phyloP scores from a whole-genome alignment of 2,113 vertebrate species.

The Lanius ludovicianus region DNA sequence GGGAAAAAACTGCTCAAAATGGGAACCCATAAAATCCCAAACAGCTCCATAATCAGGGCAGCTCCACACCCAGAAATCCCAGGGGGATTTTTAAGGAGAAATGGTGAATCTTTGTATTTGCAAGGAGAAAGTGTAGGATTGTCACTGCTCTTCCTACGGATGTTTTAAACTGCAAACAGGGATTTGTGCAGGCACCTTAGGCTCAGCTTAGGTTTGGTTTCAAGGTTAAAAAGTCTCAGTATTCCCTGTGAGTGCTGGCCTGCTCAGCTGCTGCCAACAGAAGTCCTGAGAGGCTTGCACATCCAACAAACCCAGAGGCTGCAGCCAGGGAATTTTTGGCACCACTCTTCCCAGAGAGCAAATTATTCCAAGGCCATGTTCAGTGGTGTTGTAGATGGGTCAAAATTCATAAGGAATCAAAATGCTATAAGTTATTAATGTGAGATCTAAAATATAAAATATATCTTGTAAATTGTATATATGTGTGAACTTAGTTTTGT shows the following conservation, averaged over 20 bases:
- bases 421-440: too few relatives aligned
- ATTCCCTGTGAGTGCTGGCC: accelerated
- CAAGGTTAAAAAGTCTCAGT: background rate
- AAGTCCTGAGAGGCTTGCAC: background rate
- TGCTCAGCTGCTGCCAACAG: background rate
- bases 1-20: background rate
- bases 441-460: too few relatives aligned
- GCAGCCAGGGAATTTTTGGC: background rate
- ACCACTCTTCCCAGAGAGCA: background rate
- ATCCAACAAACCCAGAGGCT: accelerated
- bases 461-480: too few relatives aligned
- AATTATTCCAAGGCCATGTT: accelerated
- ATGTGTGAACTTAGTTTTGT: too few relatives aligned
- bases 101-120: background rate
- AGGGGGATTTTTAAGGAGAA: background rate
- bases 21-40: background rate
- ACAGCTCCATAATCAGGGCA: background rate
- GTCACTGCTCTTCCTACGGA: background rate
- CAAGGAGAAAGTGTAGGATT: background rate
- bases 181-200: background rate
- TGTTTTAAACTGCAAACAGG: background rate
- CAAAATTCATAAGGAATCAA: too few relatives aligned
- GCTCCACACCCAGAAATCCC: background rate
- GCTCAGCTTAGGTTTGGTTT: background rate
- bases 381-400: too few relatives aligned